These are phyloP conservation scores for Anser brachyrhynchus DNA, from an alignment of 2,113 vertebrate species.

Conservation along the genomic window DNA sequence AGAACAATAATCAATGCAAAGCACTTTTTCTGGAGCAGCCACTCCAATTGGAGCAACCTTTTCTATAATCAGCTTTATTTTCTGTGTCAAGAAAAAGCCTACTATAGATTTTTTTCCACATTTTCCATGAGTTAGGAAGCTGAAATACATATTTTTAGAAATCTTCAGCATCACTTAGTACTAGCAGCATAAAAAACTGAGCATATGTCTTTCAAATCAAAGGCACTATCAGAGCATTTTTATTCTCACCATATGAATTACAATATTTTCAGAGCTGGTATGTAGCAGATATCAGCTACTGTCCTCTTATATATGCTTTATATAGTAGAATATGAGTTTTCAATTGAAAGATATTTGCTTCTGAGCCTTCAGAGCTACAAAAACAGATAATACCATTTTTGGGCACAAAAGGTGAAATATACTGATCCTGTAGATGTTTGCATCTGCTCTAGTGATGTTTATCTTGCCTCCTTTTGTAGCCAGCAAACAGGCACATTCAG, in stretches of 20 bases:
- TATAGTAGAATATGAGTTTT: background rate
- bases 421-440: background rate
- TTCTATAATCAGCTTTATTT: background rate
- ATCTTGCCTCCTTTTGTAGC: background rate
- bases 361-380: background rate
- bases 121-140: background rate
- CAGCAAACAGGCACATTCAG: too few species aligned
- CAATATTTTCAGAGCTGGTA: background rate
- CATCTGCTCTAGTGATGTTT: background rate
- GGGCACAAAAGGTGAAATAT: background rate
- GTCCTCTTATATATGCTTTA: background rate
- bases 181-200: background rate
- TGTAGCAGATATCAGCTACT: background rate
- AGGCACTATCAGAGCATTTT: background rate
- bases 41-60: background rate
- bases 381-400: background rate
- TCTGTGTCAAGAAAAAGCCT: background rate
- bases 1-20: background rate
- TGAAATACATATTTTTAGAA: background rate
- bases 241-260: background rate
- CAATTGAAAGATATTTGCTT: background rate
- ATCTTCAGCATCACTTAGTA: background rate
- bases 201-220: background rate
- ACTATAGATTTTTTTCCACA: background rate
- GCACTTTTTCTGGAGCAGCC: background rate